These are phyloP conservation scores for Carlito syrichta DNA, from an alignment of 2,113 vertebrate genomes.

Conservation along the genomic window DNA sequence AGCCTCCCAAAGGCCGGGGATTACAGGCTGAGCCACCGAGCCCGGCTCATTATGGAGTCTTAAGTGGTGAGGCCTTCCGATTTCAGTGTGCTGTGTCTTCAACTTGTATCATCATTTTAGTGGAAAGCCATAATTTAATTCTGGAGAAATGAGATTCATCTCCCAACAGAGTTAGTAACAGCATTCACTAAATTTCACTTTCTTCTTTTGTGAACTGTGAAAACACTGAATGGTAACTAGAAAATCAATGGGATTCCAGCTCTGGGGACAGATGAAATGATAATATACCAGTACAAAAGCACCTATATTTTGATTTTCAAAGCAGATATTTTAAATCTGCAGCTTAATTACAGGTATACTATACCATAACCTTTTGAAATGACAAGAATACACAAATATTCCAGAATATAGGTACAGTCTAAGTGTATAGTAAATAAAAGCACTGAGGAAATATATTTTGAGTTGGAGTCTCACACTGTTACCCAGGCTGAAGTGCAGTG, in stretches of 20 bases:
- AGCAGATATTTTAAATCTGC: slow-evolving; percentile 71
- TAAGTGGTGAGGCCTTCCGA: slow-evolving; percentile 70
- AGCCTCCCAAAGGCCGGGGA: too few species aligned
- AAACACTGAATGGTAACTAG: slow-evolving; percentile 72
- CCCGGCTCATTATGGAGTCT: slow-evolving; percentile 61
- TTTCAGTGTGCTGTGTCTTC: slow-evolving; percentile 73
- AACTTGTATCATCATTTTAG: slow-evolving; percentile 67
- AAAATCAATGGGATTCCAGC: slow-evolving; percentile 65
- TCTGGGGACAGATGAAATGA: slow-evolving; percentile 61
- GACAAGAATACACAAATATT: slow-evolving; percentile 74
- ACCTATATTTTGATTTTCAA: slow-evolving; percentile 68
- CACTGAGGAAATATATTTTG: too few species aligned
- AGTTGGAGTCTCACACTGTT: too few species aligned
- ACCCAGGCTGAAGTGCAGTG: too few species aligned
- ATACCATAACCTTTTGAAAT: slow-evolving; percentile 74
- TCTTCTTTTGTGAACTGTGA: slow-evolving; percentile 74
- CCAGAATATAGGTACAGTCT: slow-evolving; percentile 79
- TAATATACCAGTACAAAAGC: slow-evolving; percentile 55
- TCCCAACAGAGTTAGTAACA: slow-evolving; percentile 68
- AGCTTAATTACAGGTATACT: slow-evolving; percentile 73
- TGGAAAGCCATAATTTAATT: slow-evolving; percentile 74
- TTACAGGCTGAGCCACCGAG: too few species aligned
- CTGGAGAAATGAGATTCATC: slow-evolving; percentile 73
- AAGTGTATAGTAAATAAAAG: slow-evolving; percentile 77
- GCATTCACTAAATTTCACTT: slow-evolving; percentile 71